Conservation (phyloP, 2,888 invertebrate species). For the Drosophila bunnanda region DNA sequence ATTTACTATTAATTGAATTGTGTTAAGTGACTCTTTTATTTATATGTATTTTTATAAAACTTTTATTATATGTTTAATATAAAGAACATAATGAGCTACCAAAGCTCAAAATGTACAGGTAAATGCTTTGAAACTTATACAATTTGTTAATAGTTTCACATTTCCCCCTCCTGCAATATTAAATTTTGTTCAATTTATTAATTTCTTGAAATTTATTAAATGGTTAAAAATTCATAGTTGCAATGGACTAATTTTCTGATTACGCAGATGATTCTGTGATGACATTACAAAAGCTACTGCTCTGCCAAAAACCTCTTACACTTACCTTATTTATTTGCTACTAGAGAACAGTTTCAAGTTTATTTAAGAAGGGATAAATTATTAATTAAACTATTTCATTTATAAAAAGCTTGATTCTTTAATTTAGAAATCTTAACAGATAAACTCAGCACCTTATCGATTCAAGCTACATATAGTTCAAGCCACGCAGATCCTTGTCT, state of each 20-base stretch:
- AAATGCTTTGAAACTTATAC: neutral
- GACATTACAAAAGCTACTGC: too few species aligned
- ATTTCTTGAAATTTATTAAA: neutral
- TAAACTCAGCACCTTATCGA: slow-evolving; percentile 2
- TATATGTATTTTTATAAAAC: neutral
- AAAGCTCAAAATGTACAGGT: too few species aligned
- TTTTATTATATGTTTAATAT: neutral
- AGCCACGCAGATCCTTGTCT: slow-evolving; percentile 6
- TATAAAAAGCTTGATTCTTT: neutral
- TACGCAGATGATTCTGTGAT: too few species aligned
- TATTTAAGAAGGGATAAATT: too few species aligned
- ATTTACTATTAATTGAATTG: neutral
- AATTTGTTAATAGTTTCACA: neutral
- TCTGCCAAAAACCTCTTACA: too few species aligned
- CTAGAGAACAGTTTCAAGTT: too few species aligned
- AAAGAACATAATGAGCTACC: neutral
- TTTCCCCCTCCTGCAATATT: neutral
- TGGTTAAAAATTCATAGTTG: neutral
- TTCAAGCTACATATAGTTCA: neutral
- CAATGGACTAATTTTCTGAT: too few species aligned
- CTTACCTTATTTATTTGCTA: too few species aligned
- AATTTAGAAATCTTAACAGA: neutral
- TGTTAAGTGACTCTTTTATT: neutral
- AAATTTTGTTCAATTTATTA: neutral
- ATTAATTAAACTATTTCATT: too few species aligned